Conservation (phyloP, 1,140 invertebrate species). For the Drosophila arizonae region DNA sequence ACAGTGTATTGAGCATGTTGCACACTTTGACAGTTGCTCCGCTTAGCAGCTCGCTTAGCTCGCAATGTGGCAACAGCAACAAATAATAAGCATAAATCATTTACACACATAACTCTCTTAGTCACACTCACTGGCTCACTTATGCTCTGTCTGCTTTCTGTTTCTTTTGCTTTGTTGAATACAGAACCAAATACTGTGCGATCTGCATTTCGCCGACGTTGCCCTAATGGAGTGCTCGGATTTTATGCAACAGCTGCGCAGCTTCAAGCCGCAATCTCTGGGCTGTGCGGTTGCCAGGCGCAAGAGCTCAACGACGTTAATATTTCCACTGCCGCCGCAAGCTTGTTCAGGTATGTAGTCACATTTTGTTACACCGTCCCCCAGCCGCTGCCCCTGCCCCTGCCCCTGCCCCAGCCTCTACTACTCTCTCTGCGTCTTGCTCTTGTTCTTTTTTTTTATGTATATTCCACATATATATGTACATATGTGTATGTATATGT, state of each 20-base stretch:
- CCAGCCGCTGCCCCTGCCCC: too few species aligned
- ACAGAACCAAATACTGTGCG: constrained; percentile 83
- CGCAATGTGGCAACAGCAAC: constrained; percentile 25
- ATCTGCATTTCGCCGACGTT: constrained; percentile 88
- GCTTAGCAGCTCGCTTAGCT: constrained; percentile 17
- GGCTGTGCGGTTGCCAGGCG: constrained; percentile 95
- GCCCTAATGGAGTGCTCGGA: constrained; percentile 97
- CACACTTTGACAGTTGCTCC: constrained; percentile 33
- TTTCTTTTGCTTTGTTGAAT: not conserved
- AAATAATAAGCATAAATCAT: constrained; percentile 32
- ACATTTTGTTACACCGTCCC: constrained; percentile 2
- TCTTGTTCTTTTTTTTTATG: not conserved
- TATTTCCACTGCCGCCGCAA: constrained; percentile 96
- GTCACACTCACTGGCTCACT: not conserved
- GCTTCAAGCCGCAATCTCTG: constrained; percentile 96
- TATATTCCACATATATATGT: not conserved
- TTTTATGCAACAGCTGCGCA: constrained; percentile 97
- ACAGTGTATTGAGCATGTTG: constrained; percentile 5
- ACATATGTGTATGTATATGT: not conserved
- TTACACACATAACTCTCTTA: constrained; percentile 11
- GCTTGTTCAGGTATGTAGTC: constrained; percentile 92
- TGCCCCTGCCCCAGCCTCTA: too few species aligned
- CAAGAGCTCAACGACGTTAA: constrained; percentile 96
- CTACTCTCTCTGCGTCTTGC: not conserved
- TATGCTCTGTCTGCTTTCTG: not conserved